Percentiles rank a stretch among this genome's conserved stretches.
phyloP scores from a whole-genome alignment of 2,888 invertebrate genomes.

The Sinopyrophorus schimmeli region DNA sequence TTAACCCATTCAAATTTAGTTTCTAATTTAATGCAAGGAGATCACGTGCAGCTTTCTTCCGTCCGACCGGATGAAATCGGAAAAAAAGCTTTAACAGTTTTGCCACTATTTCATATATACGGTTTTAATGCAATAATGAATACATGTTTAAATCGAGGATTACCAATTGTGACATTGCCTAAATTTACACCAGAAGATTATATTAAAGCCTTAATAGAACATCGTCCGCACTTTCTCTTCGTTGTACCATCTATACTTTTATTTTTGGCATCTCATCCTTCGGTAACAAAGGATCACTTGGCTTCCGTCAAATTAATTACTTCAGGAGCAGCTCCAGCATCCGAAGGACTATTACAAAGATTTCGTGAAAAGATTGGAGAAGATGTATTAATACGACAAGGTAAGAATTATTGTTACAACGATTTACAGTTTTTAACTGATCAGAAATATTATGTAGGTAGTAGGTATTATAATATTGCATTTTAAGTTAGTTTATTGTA shows the following conservation, averaged over 20 bases:
- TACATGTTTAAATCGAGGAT: constrained; percentile 62
- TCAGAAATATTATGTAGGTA: not conserved
- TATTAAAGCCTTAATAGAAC: constrained; percentile 64
- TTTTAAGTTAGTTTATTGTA: too few species aligned
- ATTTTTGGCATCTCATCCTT: constrained; percentile 73
- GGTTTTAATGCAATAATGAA: constrained; percentile 73
- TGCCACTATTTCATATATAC: constrained; percentile 81
- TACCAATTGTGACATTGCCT: constrained; percentile 68
- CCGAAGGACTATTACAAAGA: constrained; percentile 65
- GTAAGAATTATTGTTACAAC: constrained; percentile 40
- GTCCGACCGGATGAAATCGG: constrained; percentile 55
- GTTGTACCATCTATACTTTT: constrained; percentile 78
- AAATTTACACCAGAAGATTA: constrained; percentile 75
- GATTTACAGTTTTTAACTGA: not conserved
- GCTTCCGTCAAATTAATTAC: constrained; percentile 66
- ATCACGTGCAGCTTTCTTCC: constrained; percentile 23
- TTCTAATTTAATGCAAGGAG: constrained; percentile 51
- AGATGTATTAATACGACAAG: constrained; percentile 51
- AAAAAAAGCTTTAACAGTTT: constrained; percentile 63
- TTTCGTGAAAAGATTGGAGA: constrained; percentile 62
- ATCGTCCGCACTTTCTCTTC: constrained; percentile 65
- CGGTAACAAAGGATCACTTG: constrained; percentile 68
- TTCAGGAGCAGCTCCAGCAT: constrained; percentile 75
- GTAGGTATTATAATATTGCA: too few species aligned
- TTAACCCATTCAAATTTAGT: constrained; percentile 71